Conservation (phyloP, 2,113 vertebrate genomes). For the Oxyruncus cristatus region DNA sequence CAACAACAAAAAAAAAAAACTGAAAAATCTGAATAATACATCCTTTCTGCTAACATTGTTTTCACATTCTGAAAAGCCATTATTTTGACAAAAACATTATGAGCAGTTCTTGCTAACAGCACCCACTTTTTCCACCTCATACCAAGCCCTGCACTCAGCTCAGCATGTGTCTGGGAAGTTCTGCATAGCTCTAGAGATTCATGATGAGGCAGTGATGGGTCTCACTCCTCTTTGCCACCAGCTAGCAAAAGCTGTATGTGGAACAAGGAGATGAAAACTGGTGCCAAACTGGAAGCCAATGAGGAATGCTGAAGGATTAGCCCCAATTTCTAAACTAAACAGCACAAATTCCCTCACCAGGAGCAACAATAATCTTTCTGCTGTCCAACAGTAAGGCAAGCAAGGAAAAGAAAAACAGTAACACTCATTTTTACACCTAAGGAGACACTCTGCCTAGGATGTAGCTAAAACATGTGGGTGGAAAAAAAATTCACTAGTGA, state of each 20-base stretch:
- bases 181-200: background rate
- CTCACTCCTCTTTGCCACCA: background rate
- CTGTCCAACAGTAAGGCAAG: background rate
- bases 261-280: too few relatives aligned
- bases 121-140: background rate
- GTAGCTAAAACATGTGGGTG: background rate
- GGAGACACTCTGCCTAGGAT: background rate
- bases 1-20: background rate
- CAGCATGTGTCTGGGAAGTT: background rate
- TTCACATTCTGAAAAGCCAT: conserved; percentile 30
- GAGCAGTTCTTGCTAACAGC: conserved; percentile 10
- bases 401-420: background rate
- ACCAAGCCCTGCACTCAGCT: background rate
- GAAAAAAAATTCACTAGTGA: background rate
- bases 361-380: background rate
- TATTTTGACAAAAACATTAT: conserved; percentile 50
- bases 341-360: background rate
- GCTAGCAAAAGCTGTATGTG: too few relatives aligned
- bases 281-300: background rate
- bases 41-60: conserved; percentile 43
- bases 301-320: background rate
- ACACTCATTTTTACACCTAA: background rate
- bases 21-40: conserved; percentile 34
- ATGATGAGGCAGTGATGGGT: background rate
- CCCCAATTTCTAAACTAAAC: background rate